phyloP scores from a whole-genome alignment of 1,140 invertebrate genomes.

The Trichonephila clavata region DNA sequence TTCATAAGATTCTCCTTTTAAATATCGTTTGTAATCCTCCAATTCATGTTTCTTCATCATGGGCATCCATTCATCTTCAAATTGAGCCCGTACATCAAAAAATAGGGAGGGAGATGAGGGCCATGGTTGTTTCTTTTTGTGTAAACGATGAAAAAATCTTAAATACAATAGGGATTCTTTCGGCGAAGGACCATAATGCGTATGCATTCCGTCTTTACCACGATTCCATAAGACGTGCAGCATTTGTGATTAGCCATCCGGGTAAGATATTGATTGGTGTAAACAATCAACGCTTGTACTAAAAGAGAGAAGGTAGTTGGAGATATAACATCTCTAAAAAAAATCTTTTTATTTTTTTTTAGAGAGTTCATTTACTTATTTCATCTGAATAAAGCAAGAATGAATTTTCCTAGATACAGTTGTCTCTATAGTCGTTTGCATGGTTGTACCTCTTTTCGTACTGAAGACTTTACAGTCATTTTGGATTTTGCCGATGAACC shows the following conservation, averaged over 20 bases:
- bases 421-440: conserved; percentile 12
- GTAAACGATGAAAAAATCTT: neutral
- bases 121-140: neutral
- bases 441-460: conserved; percentile 11
- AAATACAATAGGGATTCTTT: conserved; percentile 10
- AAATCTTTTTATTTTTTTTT: too few relatives aligned
- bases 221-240: neutral
- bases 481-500: conserved; percentile 19
- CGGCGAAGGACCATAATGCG: too few relatives aligned
- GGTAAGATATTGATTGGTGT: too few relatives aligned
- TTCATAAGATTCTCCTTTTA: neutral
- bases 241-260: neutral
- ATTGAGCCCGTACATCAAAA: neutral
- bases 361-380: too few relatives aligned
- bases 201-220: neutral
- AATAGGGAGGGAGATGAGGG: neutral
- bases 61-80: neutral
- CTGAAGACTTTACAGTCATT: neutral
- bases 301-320: too few relatives aligned
- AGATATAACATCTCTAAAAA: too few relatives aligned
- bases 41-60: neutral
- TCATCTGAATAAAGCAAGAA: conserved; percentile 28
- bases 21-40: neutral
- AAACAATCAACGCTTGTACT: too few relatives aligned
- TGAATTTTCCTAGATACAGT: conserved; percentile 29